Conservation (phyloP, 2,797 vertebrate species). For the Sebastes flavidus region DNA sequence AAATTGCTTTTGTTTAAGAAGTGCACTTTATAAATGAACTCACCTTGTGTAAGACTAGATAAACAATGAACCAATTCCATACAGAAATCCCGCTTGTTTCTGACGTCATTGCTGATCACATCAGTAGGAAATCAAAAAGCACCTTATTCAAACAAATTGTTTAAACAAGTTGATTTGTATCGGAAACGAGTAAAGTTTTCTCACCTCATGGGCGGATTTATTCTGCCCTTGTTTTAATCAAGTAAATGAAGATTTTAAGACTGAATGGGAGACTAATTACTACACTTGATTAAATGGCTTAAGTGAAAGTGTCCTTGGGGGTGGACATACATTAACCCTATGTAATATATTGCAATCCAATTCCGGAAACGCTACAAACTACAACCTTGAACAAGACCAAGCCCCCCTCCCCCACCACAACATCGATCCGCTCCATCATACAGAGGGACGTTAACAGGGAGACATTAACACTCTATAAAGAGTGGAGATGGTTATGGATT, state of each 20-base stretch:
- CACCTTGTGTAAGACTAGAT: not conserved
- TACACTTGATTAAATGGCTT: constrained; percentile 19
- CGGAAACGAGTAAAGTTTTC: not conserved
- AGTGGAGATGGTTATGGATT: not conserved
- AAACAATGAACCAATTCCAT: not conserved
- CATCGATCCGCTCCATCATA: not conserved
- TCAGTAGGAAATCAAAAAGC: not conserved
- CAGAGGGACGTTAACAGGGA: not conserved
- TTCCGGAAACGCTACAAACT: not conserved
- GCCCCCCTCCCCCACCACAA: not conserved
- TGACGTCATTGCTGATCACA: not conserved
- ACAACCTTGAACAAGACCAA: not conserved
- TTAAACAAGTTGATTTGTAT: constrained; percentile 1
- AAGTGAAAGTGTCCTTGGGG: constrained; percentile 5
- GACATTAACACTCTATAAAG: too few species aligned
- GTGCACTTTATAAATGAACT: not conserved
- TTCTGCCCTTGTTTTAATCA: constrained; percentile 17
- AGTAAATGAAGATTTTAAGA: constrained; percentile 26
- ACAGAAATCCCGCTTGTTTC: not conserved
- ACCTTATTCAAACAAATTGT: not conserved
- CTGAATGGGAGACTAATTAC: constrained; percentile 27
- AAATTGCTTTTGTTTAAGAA: not conserved
- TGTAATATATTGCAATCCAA: not conserved
- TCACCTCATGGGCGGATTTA: not conserved
- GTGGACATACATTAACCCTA: not conserved